Evolutionary conservation across 2,888 invertebrate genomes (phyloP), one percentile per base, ranked within the genome.

Genomic region (Nyleta sp.): DNA sequence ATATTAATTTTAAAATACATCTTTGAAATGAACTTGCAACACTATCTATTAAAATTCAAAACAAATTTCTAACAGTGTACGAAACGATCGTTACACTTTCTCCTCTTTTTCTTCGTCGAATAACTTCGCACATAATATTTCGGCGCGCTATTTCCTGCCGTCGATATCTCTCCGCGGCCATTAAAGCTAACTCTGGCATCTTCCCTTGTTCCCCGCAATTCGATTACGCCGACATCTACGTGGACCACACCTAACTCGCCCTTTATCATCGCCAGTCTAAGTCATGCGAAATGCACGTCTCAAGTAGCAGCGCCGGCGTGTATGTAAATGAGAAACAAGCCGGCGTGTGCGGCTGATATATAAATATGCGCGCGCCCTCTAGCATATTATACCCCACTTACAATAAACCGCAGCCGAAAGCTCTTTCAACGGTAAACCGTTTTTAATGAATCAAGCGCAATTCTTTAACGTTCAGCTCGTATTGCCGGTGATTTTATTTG

Each of bases 301-400:
- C 50, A 64, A 13, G 28, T 40, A 52, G 15, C 18, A 13, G 38
- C 17, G 15, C 50, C n/a, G n/a, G 28, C 28, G 38, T 50, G 31
- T 64, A 40, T 52, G 52, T 18, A 64, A 64, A 64, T 64, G 38
- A 28, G 28, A 40, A 40, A 38, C 52, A 52, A 8, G 7, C 18
- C 17, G 5, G 15, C 33, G 22, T 33, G 18, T 46, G 44, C 20
- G 46, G 64, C 18, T 50, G 40, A 40, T 60, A 33, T 44, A 50
- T 64, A 64, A 28, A 42, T 52, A 40, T 52, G 52, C 38, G 31
- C 24, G 38, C n/a, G 38, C 38, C 10, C 50, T 52, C 3, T 31
- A 28, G 24, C 64, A n/a, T 40, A 64, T 64, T 42, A 52, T 42
- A 50, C 24, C 18, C 24, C 24, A 35, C 35, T 48, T 38, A 48